Base-by-base conservation (phyloP, 2,888 invertebrate genomes). In the Drepana falcataria region DNA sequence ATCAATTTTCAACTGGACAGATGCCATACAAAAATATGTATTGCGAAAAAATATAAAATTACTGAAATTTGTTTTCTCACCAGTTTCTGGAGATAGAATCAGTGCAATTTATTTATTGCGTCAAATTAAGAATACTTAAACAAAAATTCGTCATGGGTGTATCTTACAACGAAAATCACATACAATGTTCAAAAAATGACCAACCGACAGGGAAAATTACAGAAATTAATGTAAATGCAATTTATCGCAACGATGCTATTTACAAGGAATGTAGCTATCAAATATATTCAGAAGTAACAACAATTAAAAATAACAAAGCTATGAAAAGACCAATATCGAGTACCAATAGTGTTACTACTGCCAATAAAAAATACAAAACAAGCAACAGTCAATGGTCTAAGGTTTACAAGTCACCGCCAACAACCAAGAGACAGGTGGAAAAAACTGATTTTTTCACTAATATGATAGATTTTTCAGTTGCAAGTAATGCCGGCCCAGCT, bases 221-320 rank as follows among this genome's bases (percentile, higher is more conserved):
- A 53, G 66, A 73, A 54, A 64, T 71, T 34, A 65, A 66, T 6
- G 52, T 65, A 35, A 76, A 71, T 59, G 66, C 71, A 33, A 47
- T 68, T 34, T 79, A 76, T 62, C 71, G 75, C 47, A 71, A 69
- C 52, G 63, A 71, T 56, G 70, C 68, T 49, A 65, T 87, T 48
- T 88, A 87, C 61, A 85, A 77, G 68, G 77, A 81, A 33, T 89
- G 87, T 59, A 79, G 79, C 60, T 81, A 74, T 61, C 62, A 67
- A 52, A 52, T 59, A 53, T 54, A 40, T 47, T 54, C 53, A 51
- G 58, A 59, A 57, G 52, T 52, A 4, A 21, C 48, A 51, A 63
- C 54, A 48, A 47, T 21, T 3, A 58, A 52, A 47, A 58, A 58
- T 35, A 6, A 53, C 3, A 52, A 55, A 41, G 1, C 2, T 35